Percentiles rank a stretch among this genome's conserved stretches.
Conservation (phyloP, 2,888 invertebrate genomes). For the Eumerus sabulonum region DNA sequence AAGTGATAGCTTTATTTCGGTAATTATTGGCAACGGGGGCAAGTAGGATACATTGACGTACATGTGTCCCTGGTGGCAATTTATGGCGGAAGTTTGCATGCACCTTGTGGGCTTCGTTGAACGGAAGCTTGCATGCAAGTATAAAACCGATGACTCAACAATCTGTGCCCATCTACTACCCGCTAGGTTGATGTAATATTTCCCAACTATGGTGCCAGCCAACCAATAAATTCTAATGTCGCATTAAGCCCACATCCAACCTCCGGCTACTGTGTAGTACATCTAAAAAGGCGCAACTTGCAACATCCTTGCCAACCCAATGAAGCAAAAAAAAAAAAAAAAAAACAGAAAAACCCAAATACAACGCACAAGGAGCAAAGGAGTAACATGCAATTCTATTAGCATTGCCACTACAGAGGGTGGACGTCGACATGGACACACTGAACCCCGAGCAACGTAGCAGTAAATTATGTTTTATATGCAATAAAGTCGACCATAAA, state of each 20-base stretch:
- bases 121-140: not conserved
- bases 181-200: no score
- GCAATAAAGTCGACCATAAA: slow-evolving; percentile 80
- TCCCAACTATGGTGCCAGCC: slow-evolving; percentile 48
- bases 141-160: slow-evolving; percentile 32
- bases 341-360: slow-evolving; percentile 31
- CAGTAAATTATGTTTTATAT: slow-evolving; percentile 80
- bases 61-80: not conserved
- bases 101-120: not conserved
- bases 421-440: slow-evolving; percentile 46
- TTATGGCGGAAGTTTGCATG: not conserved
- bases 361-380: slow-evolving; percentile 38
- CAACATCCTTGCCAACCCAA: slow-evolving; percentile 46
- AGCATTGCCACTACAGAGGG: slow-evolving; percentile 48
- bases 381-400: slow-evolving; percentile 55
- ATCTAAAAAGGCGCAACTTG: slow-evolving; percentile 30
- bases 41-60: not conserved
- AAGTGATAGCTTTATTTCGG: slow-evolving; percentile 29
- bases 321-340: slow-evolving; percentile 10
- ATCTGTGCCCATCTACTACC: slow-evolving; percentile 38
- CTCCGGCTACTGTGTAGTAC: slow-evolving; percentile 2
- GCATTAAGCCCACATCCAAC: slow-evolving; percentile 54
- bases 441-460: slow-evolving; percentile 71
- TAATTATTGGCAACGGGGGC: not conserved
- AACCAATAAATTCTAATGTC: slow-evolving; percentile 64